Evolutionary conservation across 2,113 vertebrate genomes (phyloP), one percentile per base, ranked within the genome.

Genomic region (Psophia crepitans): DNA sequence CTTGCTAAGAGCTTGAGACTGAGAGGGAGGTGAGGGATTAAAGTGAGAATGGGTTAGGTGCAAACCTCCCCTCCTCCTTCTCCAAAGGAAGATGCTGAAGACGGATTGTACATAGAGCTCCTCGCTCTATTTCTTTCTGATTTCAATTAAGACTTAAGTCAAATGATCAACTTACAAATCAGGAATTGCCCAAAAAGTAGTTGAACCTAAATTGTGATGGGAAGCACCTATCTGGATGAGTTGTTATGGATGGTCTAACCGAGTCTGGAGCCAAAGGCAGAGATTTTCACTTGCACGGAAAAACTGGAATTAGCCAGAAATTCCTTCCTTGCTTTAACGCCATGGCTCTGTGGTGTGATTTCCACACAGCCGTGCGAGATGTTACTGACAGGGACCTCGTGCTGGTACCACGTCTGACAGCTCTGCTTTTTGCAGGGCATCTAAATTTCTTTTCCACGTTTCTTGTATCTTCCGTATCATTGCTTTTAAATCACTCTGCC

Each of bases 291-390:
- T 37, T 37, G 26, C 9, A 5, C 33, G 74, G 90, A 69, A 43
- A 84, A 91, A 21, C n/a, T 35, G 74, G 61, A 65, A 57, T 70
- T 32, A 35, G 57, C 3, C 73, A 49, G 71, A 43, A 88, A 41
- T 37, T 1, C 56, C 54, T 28, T 35, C 43, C 57, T 20, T 26
- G 46, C 17, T 70, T 41, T 22, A 39, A 1, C 1, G 1, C 7
- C 28, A 12, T 1, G 32, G 41, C 43, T 89, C 51, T 57, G 51
- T 65, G 71, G 35, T 6, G 57, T 8, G 32, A 28, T 9, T 74
- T 22, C 85, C 48, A 0, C n/a, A 14, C 0, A 5, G 21, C 46
- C 0, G 0, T 8, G 26, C 21, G 46, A 58, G 56, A 14, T 33
- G 8, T 14, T n/a, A 3, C 64, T 44, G 87, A 53, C 37, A 5